Conservation (phyloP, 2,797 vertebrate genomes). For the Danio albolineatus region DNA sequence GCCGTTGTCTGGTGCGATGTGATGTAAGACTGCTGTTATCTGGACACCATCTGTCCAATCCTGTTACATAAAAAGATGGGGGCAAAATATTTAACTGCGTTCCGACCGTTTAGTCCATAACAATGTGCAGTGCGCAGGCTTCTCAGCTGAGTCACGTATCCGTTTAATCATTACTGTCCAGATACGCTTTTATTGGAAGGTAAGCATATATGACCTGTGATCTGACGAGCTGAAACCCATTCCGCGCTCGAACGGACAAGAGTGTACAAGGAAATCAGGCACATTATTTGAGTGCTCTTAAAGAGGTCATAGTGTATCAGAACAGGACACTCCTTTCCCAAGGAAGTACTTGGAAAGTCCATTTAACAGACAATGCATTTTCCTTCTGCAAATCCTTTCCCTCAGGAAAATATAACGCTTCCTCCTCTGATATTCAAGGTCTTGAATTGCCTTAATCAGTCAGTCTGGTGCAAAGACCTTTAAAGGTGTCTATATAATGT, state of each 20-base stretch:
- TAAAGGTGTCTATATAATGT: background rate
- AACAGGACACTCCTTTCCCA: conserved; percentile 74
- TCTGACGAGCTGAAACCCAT: conserved; percentile 6
- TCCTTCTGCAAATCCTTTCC: conserved; percentile 69
- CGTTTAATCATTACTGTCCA: conserved; percentile 9
- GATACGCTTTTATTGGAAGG: background rate
- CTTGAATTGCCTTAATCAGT: conserved; percentile 46
- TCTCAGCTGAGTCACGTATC: background rate
- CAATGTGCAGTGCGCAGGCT: background rate
- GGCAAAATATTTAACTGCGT: conserved; percentile 66
- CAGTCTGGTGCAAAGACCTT: background rate
- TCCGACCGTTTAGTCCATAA: conserved; percentile 18
- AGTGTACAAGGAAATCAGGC: conserved; percentile 63
- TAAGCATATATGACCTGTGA: background rate
- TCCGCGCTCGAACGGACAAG: conserved; percentile 40
- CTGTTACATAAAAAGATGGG: conserved; percentile 76
- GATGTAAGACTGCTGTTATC: conserved; percentile 71
- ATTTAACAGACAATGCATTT: conserved; percentile 73
- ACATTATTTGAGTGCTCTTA: conserved; percentile 63
- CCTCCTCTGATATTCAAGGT: conserved; percentile 63
- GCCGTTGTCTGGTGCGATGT: conserved; percentile 60
- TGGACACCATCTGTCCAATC: conserved; percentile 77
- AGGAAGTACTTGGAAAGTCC: conserved; percentile 82
- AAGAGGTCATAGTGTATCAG: conserved; percentile 72
- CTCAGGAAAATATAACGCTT: conserved; percentile 70